Conservation (phyloP, 2,113 vertebrate species). For the Lepus americanus region DNA sequence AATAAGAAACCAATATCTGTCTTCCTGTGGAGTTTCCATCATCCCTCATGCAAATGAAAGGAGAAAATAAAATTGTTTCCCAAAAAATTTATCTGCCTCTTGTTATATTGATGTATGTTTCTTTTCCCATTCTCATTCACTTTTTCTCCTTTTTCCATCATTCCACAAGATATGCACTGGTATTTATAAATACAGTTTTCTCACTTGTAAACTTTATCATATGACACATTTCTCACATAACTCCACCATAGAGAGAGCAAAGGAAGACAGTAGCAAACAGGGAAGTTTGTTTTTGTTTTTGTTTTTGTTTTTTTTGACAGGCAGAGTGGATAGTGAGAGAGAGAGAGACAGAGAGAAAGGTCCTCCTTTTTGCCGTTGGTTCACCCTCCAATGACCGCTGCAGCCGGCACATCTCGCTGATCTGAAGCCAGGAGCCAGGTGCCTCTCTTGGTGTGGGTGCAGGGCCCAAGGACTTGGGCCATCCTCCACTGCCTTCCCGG, state of each 20-base stretch:
- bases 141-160: not conserved
- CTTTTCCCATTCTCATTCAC: not conserved
- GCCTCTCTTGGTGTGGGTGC: no score
- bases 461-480: no score
- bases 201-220: not conserved
- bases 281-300: no score
- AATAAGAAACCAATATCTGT: constrained; percentile 31
- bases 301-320: no score
- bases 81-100: not conserved
- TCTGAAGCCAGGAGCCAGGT: no score
- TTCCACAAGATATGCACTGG: not conserved
- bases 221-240: not conserved
- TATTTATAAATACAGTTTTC: not conserved
- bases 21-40: not conserved
- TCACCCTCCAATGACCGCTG: no score
- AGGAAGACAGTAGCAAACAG: not conserved
- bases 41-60: not conserved
- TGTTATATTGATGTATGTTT: not conserved
- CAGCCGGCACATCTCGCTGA: no score
- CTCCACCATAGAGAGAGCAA: not conserved
- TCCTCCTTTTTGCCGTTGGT: no score
- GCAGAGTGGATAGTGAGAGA: no score
- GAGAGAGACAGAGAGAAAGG: no score
- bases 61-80: constrained; percentile 20
- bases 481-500: no score